A percentile compares a stretch with the other conserved stretches of the same genome.
Evolutionary conservation across 1,140 invertebrate genomes (phyloP).

Genomic region (Drosophila tropicalis): DNA sequence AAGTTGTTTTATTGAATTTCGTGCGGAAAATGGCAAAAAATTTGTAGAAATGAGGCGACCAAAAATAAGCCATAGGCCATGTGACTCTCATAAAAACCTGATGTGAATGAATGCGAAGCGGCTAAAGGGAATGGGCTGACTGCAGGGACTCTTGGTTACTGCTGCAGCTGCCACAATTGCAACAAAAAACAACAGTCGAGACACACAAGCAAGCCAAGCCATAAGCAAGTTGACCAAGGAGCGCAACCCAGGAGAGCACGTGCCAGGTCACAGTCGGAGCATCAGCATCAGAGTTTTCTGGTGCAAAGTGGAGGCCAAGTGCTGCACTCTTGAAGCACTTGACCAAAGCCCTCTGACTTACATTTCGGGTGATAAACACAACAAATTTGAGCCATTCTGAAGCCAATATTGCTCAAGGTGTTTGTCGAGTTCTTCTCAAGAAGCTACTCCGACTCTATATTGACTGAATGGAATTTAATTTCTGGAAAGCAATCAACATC

Average conservation of each 20-base stretch:
- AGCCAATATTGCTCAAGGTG: conserved; percentile 6
- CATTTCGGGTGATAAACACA: neutral
- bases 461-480: neutral
- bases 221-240: neutral
- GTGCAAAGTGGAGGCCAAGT: conserved; percentile 10
- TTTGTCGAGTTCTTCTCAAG: neutral
- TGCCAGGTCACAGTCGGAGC: conserved; percentile 9
- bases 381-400: conserved; percentile 6
- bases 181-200: neutral
- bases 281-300: neutral
- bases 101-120: neutral
- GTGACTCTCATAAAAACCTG: conserved; percentile 38
- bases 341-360: conserved; percentile 13
- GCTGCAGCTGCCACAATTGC: conserved; percentile 1
- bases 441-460: neutral
- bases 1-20: conserved; percentile 65
- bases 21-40: conserved; percentile 62
- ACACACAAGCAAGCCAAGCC: conserved; percentile 12
- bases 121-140: neutral
- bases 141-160: neutral
- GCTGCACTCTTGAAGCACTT: conserved; percentile 12
- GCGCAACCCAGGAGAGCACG: neutral
- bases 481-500: neutral
- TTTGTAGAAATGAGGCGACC: conserved; percentile 35
- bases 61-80: conserved; percentile 41